Base-by-base conservation (phyloP, 2,888 invertebrate species). In the Microplitis manilae region DNA sequence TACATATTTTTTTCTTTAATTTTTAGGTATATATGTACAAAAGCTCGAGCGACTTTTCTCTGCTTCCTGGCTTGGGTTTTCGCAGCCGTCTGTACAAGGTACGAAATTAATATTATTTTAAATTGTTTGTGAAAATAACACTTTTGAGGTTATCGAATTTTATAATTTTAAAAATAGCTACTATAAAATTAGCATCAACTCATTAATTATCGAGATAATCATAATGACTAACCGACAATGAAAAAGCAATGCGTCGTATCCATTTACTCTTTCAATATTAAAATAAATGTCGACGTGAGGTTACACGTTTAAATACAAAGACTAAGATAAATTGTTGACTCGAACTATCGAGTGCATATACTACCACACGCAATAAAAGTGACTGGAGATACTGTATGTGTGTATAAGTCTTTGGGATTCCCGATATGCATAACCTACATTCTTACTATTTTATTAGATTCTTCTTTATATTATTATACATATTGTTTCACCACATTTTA, bases 1-100 rank as follows among this genome's bases (percentile, higher is more conserved):
- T 1, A 67, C 38, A 15, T 64, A 68, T 41, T 39, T 41, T 73
- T 64, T 68, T 7, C 13, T 65, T 73, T 20, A 20, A 20, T 20
- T 84, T 84, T 64, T 81, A 89, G 89, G 70, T 96, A 96, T 90
- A 95, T 96, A 73, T 97, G 96, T 90, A 97, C 96, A 50, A 96
- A 96, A 90, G 93, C 96, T 8, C 91, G 96, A 75, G 96, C 96
- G 0, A 93, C 95, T 20, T 91, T 95, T 79, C 96, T 97, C 84
- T 96, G 96, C 87, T 91, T 95, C 0, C 90, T 95, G 77, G 96
- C 96, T 41, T 97, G 97, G 96, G 93, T 94, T 86, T 93, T 95
- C 77, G 96, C 96, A 1, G 96, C 96, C 5, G 90, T 96, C 67
- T 95, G 96, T 86, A 96, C 96, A 83, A 96, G 96, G 96, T 97